Percentiles rank a stretch among this genome's conserved stretches.
Evolutionary conservation across 37 sponge, comb jelly and placozoan species (phyloP).

Genomic region (Halichondria panicea): DNA sequence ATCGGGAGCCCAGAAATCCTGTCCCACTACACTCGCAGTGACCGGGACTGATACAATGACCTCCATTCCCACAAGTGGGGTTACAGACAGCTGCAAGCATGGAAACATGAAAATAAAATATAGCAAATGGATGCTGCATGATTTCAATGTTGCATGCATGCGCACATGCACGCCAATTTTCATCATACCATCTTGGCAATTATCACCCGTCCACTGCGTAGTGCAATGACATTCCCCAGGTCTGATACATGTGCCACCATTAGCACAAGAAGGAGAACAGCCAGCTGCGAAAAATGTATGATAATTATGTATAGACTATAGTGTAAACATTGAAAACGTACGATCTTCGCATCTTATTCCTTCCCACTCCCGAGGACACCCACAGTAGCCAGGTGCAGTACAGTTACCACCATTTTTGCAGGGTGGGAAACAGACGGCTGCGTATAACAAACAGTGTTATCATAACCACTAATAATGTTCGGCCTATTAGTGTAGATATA

Average conservation of each 20-base stretch:
- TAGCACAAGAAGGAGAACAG: conserved; percentile 1
- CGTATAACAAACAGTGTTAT: not conserved
- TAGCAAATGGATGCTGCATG: not conserved
- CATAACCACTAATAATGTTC: too few species aligned
- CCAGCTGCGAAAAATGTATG: too few species aligned
- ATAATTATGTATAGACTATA: not conserved
- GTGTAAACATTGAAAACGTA: not conserved
- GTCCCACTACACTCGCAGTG: not conserved
- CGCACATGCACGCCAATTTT: too few species aligned
- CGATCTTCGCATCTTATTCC: not conserved
- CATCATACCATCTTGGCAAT: not conserved
- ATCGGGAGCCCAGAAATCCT: too few species aligned
- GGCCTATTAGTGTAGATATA: too few species aligned
- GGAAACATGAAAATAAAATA: not conserved
- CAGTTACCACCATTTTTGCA: not conserved
- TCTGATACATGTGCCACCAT: not conserved
- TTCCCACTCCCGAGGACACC: not conserved
- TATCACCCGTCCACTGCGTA: not conserved
- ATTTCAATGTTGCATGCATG: too few species aligned
- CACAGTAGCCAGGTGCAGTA: not conserved
- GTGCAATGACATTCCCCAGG: not conserved
- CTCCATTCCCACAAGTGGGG: not conserved
- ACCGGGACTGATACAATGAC: not conserved
- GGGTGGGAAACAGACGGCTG: conserved; percentile 5
- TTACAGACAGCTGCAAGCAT: conserved; percentile 8